Evolutionary conservation across 2,113 vertebrate genomes (phyloP).

Genomic region (Mohoua ochrocephala): DNA sequence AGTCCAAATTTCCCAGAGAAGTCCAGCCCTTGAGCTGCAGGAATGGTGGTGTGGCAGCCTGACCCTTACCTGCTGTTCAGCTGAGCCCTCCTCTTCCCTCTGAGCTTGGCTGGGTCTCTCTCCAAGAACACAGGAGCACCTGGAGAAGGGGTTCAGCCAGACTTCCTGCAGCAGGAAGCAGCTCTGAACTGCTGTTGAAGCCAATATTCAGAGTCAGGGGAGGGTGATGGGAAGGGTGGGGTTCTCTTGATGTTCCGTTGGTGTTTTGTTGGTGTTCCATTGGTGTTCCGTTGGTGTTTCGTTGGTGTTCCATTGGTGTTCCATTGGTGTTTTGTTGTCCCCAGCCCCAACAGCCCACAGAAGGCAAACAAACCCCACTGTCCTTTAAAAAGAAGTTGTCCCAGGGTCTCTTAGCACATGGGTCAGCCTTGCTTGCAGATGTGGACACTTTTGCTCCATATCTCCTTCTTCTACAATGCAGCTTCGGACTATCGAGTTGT

Average conservation of each 20-base stretch:
- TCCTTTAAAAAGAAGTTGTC: neutral
- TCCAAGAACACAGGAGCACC: neutral
- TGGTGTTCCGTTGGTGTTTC: neutral
- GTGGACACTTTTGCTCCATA: neutral
- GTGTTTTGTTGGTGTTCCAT: neutral
- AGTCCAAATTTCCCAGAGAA: neutral
- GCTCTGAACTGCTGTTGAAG: neutral
- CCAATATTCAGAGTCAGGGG: neutral
- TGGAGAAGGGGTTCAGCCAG: neutral
- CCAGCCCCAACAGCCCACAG: neutral
- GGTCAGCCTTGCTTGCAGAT: neutral
- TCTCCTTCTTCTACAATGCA: neutral
- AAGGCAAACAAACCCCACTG: neutral
- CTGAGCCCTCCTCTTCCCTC: neutral
- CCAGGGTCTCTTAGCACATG: neutral
- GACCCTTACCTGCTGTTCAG: neutral
- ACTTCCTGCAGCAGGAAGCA: neutral
- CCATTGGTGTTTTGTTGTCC: neutral
- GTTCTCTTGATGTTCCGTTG: neutral
- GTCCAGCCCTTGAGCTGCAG: neutral
- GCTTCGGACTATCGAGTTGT: neutral
- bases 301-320: neutral
- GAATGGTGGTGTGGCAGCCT: neutral
- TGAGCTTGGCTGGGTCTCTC: neutral
- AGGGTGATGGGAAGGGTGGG: neutral